Percentiles rank a stretch among this genome's conserved stretches.
Evolutionary conservation across 2,797 vertebrate species (phyloP).

Genomic region (Philypnodon macrostomus): DNA sequence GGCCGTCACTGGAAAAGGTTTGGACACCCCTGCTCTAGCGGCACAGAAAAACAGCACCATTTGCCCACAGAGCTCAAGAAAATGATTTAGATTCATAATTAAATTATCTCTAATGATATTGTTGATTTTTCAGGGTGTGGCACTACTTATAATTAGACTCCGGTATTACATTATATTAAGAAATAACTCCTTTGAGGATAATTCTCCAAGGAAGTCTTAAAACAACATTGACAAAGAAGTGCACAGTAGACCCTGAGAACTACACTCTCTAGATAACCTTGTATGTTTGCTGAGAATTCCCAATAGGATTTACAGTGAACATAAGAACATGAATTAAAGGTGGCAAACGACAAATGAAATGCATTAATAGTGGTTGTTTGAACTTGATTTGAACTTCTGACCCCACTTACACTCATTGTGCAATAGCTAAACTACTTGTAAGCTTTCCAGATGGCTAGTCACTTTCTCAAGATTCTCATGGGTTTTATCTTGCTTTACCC

Average conservation of each 20-base stretch:
- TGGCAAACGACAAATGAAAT: neutral
- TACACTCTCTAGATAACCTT: constrained; percentile 2
- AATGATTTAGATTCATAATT: no score
- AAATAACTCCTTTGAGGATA: neutral
- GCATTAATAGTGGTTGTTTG: no score
- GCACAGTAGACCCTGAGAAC: neutral
- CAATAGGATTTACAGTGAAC: neutral
- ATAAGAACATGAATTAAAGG: neutral
- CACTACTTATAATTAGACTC: constrained; percentile 5
- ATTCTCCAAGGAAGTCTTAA: neutral
- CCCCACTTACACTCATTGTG: constrained; percentile 17
- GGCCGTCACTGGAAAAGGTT: no score
- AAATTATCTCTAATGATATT: no score
- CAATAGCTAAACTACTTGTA: constrained; percentile 4
- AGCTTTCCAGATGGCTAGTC: constrained; percentile 33
- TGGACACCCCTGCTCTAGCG: no score
- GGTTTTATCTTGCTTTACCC: constrained; percentile 12
- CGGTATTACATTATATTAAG: neutral
- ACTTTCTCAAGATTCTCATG: constrained; percentile 5
- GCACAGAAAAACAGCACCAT: no score
- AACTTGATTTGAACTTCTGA: constrained; percentile 34
- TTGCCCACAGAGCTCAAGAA: no score
- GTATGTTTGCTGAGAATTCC: neutral
- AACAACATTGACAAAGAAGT: constrained; percentile 3
- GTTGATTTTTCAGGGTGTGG: neutral